Conservation (phyloP, 2,797 vertebrate genomes). For the Salarias fasciatus region DNA sequence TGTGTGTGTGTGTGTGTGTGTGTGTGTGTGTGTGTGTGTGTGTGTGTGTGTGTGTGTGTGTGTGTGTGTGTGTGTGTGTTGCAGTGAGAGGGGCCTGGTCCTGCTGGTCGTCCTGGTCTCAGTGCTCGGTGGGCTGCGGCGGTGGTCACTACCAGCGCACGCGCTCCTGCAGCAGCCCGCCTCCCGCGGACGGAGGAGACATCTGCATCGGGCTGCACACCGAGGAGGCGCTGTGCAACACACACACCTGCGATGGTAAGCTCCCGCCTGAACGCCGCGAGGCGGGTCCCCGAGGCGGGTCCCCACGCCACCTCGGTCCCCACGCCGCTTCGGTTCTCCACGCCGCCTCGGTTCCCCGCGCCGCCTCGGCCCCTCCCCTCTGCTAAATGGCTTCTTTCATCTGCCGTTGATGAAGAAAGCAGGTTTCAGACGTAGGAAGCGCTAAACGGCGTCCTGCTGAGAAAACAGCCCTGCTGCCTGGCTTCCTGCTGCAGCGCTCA, state of each 20-base stretch:
- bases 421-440: slow-evolving; percentile 29
- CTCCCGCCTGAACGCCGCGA: slow-evolving; percentile 3
- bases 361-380: slow-evolving; percentile 22
- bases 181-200: slow-evolving; percentile 88
- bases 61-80: slow-evolving; percentile 50
- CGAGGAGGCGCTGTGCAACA: slow-evolving; percentile 96
- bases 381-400: slow-evolving; percentile 41
- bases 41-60: too few relatives aligned
- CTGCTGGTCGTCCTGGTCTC: slow-evolving; percentile 97
- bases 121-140: slow-evolving; percentile 94
- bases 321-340: too few relatives aligned
- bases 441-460: slow-evolving; percentile 42
- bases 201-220: slow-evolving; percentile 99
- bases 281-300: too few relatives aligned
- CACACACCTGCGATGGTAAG: slow-evolving; percentile 93
- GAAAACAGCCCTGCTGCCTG: slow-evolving; percentile 29
- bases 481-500: slow-evolving; percentile 18
- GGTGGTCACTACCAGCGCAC: slow-evolving; percentile 97
- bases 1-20: too few relatives aligned
- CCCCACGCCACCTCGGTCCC: slow-evolving; percentile 17
- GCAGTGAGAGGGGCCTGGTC: slow-evolving; percentile 95
- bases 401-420: slow-evolving; percentile 46
- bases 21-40: too few relatives aligned
- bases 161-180: slow-evolving; percentile 91
- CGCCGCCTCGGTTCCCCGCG: not conserved